Evolutionary conservation across 2,113 vertebrate species (phyloP).

Genomic region (Pipra filicauda): DNA sequence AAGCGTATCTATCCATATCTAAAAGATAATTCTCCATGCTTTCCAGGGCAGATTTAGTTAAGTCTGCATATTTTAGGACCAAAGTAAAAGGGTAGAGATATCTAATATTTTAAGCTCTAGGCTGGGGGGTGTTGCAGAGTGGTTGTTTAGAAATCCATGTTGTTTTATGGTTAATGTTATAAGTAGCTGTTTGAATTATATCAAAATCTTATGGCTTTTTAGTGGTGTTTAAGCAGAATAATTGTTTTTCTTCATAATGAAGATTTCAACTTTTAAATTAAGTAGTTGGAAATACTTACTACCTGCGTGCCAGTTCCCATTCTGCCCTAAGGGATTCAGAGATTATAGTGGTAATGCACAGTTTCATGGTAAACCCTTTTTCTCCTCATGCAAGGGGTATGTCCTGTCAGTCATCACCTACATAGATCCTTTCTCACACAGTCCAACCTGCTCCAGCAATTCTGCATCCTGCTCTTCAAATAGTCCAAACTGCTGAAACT

Average conservation of each 20-base stretch:
- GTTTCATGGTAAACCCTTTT: background rate
- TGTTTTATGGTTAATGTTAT: background rate
- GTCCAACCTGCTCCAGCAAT: background rate
- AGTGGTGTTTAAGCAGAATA: background rate
- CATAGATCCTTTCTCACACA: background rate
- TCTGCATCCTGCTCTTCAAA: background rate
- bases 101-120: background rate
- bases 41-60: slow-evolving; percentile 16
- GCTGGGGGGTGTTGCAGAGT: background rate
- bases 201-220: background rate
- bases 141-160: background rate
- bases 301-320: background rate
- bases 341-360: background rate
- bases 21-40: slow-evolving; percentile 11
- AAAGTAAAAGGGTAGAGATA: background rate
- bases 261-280: background rate
- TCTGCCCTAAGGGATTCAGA: background rate
- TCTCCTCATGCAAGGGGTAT: background rate
- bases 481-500: slow-evolving; percentile 14
- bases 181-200: background rate
- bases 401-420: slow-evolving; percentile 53
- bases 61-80: background rate
- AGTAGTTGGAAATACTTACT: background rate
- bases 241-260: background rate
- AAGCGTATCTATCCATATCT: background rate